Evolutionary conservation across 2,797 vertebrate species (phyloP), one percentile per base, ranked within the genome.

Genomic region (Stomatorhinus walkeri): DNA sequence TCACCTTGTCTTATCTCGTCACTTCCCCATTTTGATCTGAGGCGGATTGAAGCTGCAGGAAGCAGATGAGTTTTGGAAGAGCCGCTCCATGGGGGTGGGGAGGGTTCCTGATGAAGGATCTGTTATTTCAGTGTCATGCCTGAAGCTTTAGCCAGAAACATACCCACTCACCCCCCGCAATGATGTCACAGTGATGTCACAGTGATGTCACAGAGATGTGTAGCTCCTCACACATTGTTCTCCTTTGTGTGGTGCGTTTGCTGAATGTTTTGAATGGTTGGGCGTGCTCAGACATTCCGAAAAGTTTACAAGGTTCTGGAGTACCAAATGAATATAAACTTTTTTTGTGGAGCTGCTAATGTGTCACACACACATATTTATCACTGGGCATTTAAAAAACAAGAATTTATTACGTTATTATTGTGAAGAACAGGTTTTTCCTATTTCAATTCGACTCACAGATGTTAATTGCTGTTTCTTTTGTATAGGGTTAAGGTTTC

Each of bases 401-500:
- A 6, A 43, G 36, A 16, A 43, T 16, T n/a, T 79, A 43, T 40
- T 16, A 10, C 43, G 72, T 79, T 79, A 6, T 76, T 76, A 2
- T 43, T 79, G 40, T 79, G 79, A 83, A 49, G n/a, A 16, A 3
- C 16, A 49, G 9, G 6, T 83, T 48, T 48, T n/a, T 83, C 43
- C 51, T 36, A 3, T 32, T 88, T 14, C 22, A 36, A 52, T 3
- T 87, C 1, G 8, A 28, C n/a, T 22, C 22, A 24, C 22, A 86
- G 4, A 7, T 86, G 5, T 32, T 61, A 52, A 9, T 79, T 40
- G 88, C 22, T 64, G 48, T 92, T 51, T 91, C 89, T 94, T 89
- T 90, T 51, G 89, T 93, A 1, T 94, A 97, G 97, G 97, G 94
- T 96, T 98, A 94, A 96, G 97, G 93, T 98, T 98, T 96, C 95